phyloP scores from a whole-genome alignment of 2,113 vertebrate species.

The Narcine bancroftii region DNA sequence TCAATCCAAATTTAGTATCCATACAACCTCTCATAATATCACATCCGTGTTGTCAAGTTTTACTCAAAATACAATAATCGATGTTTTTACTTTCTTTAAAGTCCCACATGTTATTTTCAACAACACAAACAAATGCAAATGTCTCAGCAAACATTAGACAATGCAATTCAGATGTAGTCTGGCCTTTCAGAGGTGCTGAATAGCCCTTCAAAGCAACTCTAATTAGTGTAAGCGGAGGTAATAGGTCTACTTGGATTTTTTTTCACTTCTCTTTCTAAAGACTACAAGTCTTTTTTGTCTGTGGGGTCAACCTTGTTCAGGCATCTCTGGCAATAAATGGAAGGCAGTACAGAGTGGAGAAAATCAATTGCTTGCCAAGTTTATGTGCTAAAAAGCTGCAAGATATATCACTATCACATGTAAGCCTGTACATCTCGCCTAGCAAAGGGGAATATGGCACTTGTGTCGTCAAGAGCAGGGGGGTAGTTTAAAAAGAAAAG shows the following conservation, averaged over 20 bases:
- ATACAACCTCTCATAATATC: neutral
- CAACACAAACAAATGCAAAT: conserved; percentile 95
- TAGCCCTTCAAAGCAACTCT: conserved; percentile 77
- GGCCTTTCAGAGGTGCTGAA: conserved; percentile 64
- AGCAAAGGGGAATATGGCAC: conserved; percentile 52
- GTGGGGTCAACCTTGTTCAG: conserved; percentile 54
- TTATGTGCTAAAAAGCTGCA: conserved; percentile 39
- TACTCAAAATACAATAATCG: conserved; percentile 49
- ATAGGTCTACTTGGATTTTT: conserved; percentile 71
- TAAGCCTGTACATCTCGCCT: conserved; percentile 47
- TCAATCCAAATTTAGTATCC: neutral
- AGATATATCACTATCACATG: conserved; percentile 49
- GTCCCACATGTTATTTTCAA: conserved; percentile 55
- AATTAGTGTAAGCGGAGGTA: conserved; percentile 88
- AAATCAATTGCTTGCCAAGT: conserved; percentile 55
- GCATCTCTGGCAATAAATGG: conserved; percentile 59
- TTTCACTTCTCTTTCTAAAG: conserved; percentile 65
- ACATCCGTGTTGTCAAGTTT: neutral
- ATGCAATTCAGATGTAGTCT: conserved; percentile 66
- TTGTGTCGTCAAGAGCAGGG: conserved; percentile 75
- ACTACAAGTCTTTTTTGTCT: conserved; percentile 61
- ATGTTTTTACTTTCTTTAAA: conserved; percentile 57
- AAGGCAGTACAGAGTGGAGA: conserved; percentile 43
- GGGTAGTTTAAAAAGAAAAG: conserved; percentile 65
- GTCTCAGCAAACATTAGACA: conserved; percentile 71